Percentiles rank a stretch among this genome's conserved stretches.
Evolutionary conservation across 2,113 vertebrate genomes (phyloP).

Genomic region (Chiloscyllium plagiosum): DNA sequence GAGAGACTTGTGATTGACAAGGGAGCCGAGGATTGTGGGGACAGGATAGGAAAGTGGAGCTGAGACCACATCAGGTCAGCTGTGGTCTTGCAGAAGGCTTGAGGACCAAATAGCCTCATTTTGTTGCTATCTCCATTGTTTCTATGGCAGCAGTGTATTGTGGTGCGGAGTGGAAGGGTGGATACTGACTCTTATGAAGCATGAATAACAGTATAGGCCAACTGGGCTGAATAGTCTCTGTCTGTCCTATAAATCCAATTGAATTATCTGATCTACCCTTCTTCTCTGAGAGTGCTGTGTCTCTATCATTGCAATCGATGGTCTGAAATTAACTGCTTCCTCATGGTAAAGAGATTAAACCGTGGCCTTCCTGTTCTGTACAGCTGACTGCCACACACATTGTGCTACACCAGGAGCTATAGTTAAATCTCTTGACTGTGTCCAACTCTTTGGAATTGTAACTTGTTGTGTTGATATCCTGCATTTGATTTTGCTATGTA

Average conservation of each 20-base stretch:
- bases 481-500: background rate
- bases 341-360: too few species aligned
- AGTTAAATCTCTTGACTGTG: background rate
- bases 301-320: too few species aligned
- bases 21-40: too few species aligned
- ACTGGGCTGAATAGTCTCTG: background rate
- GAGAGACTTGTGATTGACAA: too few species aligned
- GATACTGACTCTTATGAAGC: too few species aligned
- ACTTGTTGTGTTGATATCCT: background rate
- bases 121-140: background rate
- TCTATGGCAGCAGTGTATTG: too few species aligned
- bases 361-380: background rate
- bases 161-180: too few species aligned
- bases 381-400: background rate
- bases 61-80: background rate
- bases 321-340: too few species aligned
- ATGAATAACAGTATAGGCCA: too few species aligned
- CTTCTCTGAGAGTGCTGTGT: too few species aligned
- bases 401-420: background rate
- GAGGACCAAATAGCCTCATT: background rate
- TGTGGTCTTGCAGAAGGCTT: too few species aligned
- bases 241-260: background rate
- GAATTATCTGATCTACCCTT: background rate
- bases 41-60: background rate
- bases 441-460: background rate